phyloP scores from a whole-genome alignment of 2,797 vertebrate species.

The Pelochelys cantorii region DNA sequence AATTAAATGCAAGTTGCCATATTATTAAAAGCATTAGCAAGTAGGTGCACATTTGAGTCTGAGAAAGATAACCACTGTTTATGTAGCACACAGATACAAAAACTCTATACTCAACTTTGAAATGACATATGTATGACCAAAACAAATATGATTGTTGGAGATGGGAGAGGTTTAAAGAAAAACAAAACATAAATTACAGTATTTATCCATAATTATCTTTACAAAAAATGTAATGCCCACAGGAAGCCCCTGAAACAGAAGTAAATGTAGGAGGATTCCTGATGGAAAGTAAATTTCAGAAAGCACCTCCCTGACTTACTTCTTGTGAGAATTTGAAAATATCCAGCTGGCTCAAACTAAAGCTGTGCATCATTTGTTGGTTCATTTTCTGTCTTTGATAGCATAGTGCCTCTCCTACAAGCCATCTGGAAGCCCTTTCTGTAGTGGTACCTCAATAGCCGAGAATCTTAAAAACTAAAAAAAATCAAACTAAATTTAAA shows the following conservation, averaged over 20 bases:
- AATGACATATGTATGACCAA: background rate
- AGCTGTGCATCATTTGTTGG: background rate
- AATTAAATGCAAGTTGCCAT: background rate
- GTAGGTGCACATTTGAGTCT: background rate
- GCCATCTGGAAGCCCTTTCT: background rate
- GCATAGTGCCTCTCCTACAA: background rate
- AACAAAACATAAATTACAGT: slow-evolving; percentile 17
- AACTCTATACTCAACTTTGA: background rate
- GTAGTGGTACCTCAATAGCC: background rate
- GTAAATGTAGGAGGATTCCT: slow-evolving; percentile 74
- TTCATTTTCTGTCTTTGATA: slow-evolving; percentile 43
- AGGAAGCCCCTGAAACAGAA: slow-evolving; percentile 72
- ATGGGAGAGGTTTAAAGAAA: background rate
- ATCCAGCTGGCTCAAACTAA: slow-evolving; percentile 25
- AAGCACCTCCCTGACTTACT: slow-evolving; percentile 50
- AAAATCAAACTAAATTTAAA: background rate
- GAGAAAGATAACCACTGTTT: background rate
- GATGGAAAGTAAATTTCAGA: slow-evolving; percentile 76
- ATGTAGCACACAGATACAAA: slow-evolving; percentile 7
- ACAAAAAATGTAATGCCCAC: slow-evolving; percentile 7
- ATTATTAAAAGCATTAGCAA: slow-evolving; percentile 7
- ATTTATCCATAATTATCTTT: slow-evolving; percentile 1
- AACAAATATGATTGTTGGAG: background rate
- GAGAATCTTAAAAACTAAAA: background rate
- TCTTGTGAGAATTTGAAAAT: background rate